Evolutionary conservation across 1,140 invertebrate genomes (phyloP).

Genomic region (Cotesia typhae): DNA sequence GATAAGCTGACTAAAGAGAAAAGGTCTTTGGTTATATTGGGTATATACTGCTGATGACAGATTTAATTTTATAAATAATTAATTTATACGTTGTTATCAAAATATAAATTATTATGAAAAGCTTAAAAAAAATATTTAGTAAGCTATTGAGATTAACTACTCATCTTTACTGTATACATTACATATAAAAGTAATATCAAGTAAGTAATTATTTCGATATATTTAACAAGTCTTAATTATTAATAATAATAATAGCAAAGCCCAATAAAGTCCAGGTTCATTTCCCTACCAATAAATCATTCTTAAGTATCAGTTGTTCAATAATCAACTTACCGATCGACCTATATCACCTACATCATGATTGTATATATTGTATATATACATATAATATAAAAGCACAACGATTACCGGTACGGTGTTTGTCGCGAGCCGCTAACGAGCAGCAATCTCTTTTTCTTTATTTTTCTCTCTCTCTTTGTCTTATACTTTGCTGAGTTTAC

Average conservation of each 20-base stretch:
- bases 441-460: conserved; percentile 49
- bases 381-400: conserved; percentile 5
- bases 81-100: no score
- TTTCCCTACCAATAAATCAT: conserved; percentile 4
- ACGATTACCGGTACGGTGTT: conserved; percentile 38
- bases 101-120: no score
- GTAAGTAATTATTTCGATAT: neutral
- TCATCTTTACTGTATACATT: neutral
- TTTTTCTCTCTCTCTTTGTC: conserved; percentile 41
- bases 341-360: conserved; percentile 13
- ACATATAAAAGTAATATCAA: neutral
- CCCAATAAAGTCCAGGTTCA: neutral
- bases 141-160: no score
- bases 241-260: neutral
- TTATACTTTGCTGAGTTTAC: conserved; percentile 40
- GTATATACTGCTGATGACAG: conserved; percentile 57
- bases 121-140: no score
- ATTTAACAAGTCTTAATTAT: neutral
- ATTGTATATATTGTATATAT: no score
- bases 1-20: conserved; percentile 60
- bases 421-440: conserved; percentile 64
- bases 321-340: conserved; percentile 28
- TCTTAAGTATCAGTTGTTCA: conserved; percentile 20
- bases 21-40: conserved; percentile 43
- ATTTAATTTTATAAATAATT: conserved; percentile 46